phyloP scores from a whole-genome alignment of 92 coral and sea anemone species.

The Montipora capitata region DNA sequence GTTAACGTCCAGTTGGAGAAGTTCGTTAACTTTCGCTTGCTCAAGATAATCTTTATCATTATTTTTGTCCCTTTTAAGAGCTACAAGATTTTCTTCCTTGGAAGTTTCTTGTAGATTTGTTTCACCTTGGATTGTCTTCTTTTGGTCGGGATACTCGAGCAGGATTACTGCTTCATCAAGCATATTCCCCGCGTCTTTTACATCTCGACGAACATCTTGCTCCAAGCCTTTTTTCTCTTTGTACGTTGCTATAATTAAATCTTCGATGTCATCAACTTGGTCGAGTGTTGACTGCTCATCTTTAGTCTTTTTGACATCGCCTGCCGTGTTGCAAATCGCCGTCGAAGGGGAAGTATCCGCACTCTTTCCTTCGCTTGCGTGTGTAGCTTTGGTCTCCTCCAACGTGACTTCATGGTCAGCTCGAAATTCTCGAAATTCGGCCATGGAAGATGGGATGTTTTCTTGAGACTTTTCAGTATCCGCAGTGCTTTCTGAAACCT shows the following conservation, averaged over 20 bases:
- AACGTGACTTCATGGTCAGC: too few relatives aligned
- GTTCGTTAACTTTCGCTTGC: conserved; percentile 9
- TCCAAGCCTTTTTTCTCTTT: not conserved
- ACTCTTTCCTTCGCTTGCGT: too few relatives aligned
- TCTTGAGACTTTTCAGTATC: too few relatives aligned
- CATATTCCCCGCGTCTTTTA: not conserved
- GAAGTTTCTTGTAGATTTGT: not conserved
- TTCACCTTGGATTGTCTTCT: not conserved
- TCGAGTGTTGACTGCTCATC: not conserved
- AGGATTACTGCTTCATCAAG: conserved; percentile 5
- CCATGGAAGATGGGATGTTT: too few relatives aligned
- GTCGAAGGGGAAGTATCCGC: too few relatives aligned
- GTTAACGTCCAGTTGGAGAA: conserved; percentile 10
- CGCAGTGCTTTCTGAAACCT: too few relatives aligned
- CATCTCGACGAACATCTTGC: conserved; percentile 13
- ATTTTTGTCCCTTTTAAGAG: not conserved
- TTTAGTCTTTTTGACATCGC: not conserved
- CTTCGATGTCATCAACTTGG: not conserved
- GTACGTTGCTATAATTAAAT: not conserved
- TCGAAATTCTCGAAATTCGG: too few relatives aligned
- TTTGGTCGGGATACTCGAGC: not conserved
- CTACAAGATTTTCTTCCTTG: not conserved
- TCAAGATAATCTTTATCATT: not conserved
- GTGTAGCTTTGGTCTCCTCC: not conserved
- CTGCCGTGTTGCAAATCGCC: too few relatives aligned